These are phyloP conservation scores for Typhlichthys subterraneus DNA, from an alignment of 2,797 vertebrate genomes.

Conservation along the genomic window DNA sequence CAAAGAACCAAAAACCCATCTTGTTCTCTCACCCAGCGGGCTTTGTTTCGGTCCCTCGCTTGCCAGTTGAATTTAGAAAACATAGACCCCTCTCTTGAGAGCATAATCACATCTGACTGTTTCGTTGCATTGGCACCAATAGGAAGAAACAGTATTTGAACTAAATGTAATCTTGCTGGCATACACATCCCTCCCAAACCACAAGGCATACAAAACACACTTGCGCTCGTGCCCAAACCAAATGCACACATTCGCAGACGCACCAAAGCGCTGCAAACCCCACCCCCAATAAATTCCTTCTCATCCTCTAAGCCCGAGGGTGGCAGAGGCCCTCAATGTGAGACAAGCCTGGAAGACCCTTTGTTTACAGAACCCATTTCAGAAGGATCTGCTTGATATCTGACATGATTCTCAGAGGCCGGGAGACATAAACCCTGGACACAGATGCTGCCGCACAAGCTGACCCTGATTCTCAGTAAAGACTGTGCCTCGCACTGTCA, in stretches of 20 bases:
- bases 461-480: slow-evolving; percentile 65
- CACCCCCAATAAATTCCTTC: slow-evolving; percentile 26
- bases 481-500: slow-evolving; percentile 49
- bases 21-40: slow-evolving; percentile 1
- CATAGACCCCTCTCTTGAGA: slow-evolving; percentile 17
- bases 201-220: slow-evolving; percentile 1
- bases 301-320: slow-evolving; percentile 44
- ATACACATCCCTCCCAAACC: slow-evolving; percentile 19
- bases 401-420: slow-evolving; percentile 40
- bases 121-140: slow-evolving; percentile 31
- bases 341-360: slow-evolving; percentile 40
- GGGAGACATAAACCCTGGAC: slow-evolving; percentile 49
- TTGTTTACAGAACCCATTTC: slow-evolving; percentile 50
- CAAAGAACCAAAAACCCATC: slow-evolving; percentile 26
- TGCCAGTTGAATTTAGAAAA: slow-evolving; percentile 30
- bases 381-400: slow-evolving; percentile 54
- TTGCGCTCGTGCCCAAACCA: not conserved
- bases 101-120: slow-evolving; percentile 32
- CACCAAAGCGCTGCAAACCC: not conserved
- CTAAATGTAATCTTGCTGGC: slow-evolving; percentile 41
- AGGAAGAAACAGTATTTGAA: slow-evolving; percentile 40
- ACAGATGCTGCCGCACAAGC: slow-evolving; percentile 49
- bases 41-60: slow-evolving; percentile 20
- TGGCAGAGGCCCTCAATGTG: slow-evolving; percentile 35
- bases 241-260: slow-evolving; percentile 4